Base-by-base conservation (phyloP, 2,113 vertebrate species). In the Capreolus pygargus region DNA sequence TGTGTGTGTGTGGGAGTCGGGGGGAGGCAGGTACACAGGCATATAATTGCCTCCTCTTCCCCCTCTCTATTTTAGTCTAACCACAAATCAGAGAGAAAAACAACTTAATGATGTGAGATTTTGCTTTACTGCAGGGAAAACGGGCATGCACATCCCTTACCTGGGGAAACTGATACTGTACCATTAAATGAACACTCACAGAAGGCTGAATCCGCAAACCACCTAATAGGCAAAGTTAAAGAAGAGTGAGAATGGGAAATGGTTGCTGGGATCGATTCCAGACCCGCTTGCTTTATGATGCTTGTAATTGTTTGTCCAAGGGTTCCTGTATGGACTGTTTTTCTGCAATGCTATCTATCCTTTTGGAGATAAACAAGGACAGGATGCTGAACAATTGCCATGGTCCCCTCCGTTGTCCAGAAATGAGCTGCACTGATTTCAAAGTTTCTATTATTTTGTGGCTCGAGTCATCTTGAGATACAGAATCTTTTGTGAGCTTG, bases 231-330 rank as follows among this genome's bases (percentile, higher is more conserved):
- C 16, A 91, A 97, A 98, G 86, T 96, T 96, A 96, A 95, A 97
- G 91, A 97, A 97, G 91, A 97, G 58, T 14, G 64, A 84, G 91
- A 91, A 58, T 61, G 91, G 96, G 52, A 95, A 95, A 96, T 79
- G 88, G 83, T 70, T 94, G 52, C 91, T 7, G 78, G 97, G 97
- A 97, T 98, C 94, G 57, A 98, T 97, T 97, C 93, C 86, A 97
- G 97, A 93, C 95, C 97, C 89, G 94, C 94, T 97, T 98, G 98
- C 97, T 98, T 98, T 97, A 98, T 97, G 98, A 97, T 94, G 97
- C 98, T 98, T 98, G 97, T 97, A 98, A 98, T 98, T 97, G 97
- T 98, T 54, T 98, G 97, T 97, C 96, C 96, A 91, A 82, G 83
- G 61, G 88, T 84, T 97, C 93, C 95, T 96, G 50, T 95, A 95